Conservation (phyloP, 2,113 vertebrate genomes). For the Callorhinus ursinus region DNA sequence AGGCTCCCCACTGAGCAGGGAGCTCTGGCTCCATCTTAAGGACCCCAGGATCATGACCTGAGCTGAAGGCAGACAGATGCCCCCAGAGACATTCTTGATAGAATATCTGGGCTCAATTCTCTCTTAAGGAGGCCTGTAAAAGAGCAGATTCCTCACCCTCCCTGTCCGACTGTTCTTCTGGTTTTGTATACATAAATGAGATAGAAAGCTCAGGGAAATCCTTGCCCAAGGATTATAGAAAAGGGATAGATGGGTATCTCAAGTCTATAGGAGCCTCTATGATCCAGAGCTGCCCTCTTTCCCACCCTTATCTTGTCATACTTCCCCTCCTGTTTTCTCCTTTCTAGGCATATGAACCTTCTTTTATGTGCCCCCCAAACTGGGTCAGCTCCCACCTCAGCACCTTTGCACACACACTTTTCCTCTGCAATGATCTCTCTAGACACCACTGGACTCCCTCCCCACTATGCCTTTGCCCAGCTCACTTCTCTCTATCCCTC, state of each 20-base stretch:
- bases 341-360: background rate
- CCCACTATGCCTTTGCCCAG: background rate
- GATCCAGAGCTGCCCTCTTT: background rate
- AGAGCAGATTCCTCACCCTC: background rate
- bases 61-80: background rate
- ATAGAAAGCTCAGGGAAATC: background rate
- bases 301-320: too few relatives aligned
- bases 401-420: background rate
- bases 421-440: background rate
- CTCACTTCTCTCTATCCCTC: background rate
- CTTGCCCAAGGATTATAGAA: background rate
- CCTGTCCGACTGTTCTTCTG: accelerated
- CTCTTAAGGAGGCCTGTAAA: background rate
- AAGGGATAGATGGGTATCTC: background rate
- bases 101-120: background rate
- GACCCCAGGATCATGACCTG: background rate
- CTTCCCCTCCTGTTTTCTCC: background rate
- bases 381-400: background rate
- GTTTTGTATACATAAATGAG: background rate
- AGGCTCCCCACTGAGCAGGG: background rate
- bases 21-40: background rate
- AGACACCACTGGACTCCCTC: background rate
- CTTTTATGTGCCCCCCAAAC: background rate
- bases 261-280: accelerated
- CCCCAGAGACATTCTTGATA: background rate